Conservation (phyloP, 2,888 invertebrate species). For the Chalcosyrphus nemorum region DNA sequence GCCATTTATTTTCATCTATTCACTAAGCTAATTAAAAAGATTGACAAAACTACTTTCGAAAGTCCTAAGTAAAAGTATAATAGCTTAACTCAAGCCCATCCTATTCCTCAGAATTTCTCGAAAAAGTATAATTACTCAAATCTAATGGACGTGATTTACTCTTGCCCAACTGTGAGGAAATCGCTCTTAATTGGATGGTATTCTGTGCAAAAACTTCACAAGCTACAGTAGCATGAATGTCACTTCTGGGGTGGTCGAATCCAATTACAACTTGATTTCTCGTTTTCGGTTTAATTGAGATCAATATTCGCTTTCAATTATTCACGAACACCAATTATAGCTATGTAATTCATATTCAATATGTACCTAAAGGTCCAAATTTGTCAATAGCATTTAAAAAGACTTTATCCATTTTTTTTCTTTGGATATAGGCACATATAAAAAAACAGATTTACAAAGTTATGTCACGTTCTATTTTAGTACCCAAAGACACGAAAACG, state of each 20-base stretch:
- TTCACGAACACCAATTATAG: slow-evolving; percentile 20
- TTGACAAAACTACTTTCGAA: slow-evolving; percentile 22
- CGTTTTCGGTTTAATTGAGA: slow-evolving; percentile 14
- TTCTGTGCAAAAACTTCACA: slow-evolving; percentile 24
- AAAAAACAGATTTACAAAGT: too few relatives aligned
- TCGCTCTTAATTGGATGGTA: slow-evolving; percentile 29
- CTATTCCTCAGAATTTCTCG: not conserved
- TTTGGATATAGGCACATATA: too few relatives aligned
- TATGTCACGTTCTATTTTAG: too few relatives aligned
- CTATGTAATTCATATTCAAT: slow-evolving; percentile 6
- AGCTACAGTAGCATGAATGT: slow-evolving; percentile 5
- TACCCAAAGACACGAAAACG: too few relatives aligned
- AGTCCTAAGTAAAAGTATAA: slow-evolving; percentile 15
- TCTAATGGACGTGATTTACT: slow-evolving; percentile 35
- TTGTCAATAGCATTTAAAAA: slow-evolving; percentile 3
- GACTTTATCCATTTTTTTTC: not conserved
- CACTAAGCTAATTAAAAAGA: slow-evolving; percentile 12
- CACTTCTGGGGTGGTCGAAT: slow-evolving; percentile 14
- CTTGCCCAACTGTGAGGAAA: slow-evolving; percentile 11
- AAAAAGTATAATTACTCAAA: slow-evolving; percentile 30
- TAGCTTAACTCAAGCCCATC: not conserved
- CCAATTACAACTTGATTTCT: slow-evolving; percentile 37
- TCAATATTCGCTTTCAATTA: slow-evolving; percentile 24
- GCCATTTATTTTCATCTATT: slow-evolving; percentile 16
- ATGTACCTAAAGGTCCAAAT: slow-evolving; percentile 18